Base-by-base conservation (phyloP, 64 coral and sea anemone species). In the Stichodactyla helianthus region DNA sequence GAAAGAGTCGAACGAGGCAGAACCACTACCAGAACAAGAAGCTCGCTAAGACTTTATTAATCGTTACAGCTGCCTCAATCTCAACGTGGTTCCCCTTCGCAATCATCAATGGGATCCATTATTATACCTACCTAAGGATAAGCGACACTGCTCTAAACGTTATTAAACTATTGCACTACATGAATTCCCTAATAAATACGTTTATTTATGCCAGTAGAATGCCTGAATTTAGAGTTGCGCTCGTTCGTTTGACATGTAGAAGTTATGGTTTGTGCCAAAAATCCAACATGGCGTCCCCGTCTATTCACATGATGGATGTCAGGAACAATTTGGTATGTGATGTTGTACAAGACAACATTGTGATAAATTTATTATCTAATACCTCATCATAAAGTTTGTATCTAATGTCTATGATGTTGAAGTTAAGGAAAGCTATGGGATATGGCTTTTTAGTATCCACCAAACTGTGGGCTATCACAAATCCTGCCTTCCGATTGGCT, bases 131-230 rank as follows among this genome's bases (percentile, higher is more conserved):
- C 23, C 13, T 60, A 28, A 9, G 26, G 0, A 54, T 84, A 12
- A 84, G n/a, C 54, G 10, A 84, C 13, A 84, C 83, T 23, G 83
- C 18, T 6, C 83, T 60, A 23, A 26, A 44, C 14, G 55, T 84
- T 7, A 63, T 60, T 31, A 84, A 84, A 25, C 83, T 84, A 60
- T 51, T 84, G 14, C 83, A 84, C 18, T 84, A 84, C 51, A 84
- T 84, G 55, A 84, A 84, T 20, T 84, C 83, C 8, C 53, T 84
- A 17, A 84, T 84, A 16, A 84, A 84, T 35, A 84, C 83, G 4
- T 35, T 84, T 9, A 84, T 84, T 44, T 84, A 84, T 50, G 83
- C 83, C 14, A 84, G 83, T 20, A 84, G 83, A 50, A 84, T 84
- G 83, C 54, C 83, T 25, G 83, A 59, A 28, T 84, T 84, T 25